These are phyloP conservation scores for Spicauda simplicius DNA, from an alignment of 2,888 invertebrate species.

Conservation along the genomic window DNA sequence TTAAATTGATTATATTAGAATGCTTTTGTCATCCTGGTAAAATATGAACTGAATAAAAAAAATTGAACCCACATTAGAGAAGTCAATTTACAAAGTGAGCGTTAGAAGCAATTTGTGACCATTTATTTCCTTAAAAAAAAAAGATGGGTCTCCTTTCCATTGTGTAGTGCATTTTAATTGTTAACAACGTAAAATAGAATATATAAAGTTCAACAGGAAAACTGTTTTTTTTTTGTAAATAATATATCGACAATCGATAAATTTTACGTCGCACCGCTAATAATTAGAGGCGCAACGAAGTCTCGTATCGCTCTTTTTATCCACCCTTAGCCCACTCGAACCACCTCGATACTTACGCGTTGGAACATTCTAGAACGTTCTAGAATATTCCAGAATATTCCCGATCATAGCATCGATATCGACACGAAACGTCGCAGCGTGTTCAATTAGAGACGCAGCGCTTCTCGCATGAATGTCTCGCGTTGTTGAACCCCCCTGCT, in stretches of 20 bases:
- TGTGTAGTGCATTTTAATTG: too few relatives aligned
- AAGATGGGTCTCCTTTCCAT: too few relatives aligned
- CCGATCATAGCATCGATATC: slow-evolving; percentile 41
- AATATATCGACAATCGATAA: not conserved
- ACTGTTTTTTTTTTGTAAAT: too few relatives aligned
- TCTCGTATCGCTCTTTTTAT: not conserved
- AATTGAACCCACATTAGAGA: too few relatives aligned
- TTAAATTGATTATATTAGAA: too few relatives aligned
- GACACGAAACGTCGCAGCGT: slow-evolving; percentile 60
- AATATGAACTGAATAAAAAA: too few relatives aligned
- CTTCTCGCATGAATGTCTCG: slow-evolving; percentile 76
- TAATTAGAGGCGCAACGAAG: slow-evolving; percentile 11
- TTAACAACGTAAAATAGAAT: too few relatives aligned
- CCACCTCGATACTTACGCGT: not conserved
- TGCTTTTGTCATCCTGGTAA: too few relatives aligned
- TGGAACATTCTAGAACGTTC: not conserved
- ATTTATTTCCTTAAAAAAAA: too few relatives aligned
- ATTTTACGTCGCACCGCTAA: not conserved
- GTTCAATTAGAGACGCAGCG: slow-evolving; percentile 78
- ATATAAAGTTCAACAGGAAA: too few relatives aligned
- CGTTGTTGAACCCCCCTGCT: slow-evolving; percentile 46
- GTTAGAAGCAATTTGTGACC: too few relatives aligned
- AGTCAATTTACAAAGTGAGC: too few relatives aligned
- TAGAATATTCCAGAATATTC: not conserved
- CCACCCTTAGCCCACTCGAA: slow-evolving; percentile 1